Base-by-base conservation (phyloP, 2,888 invertebrate species). In the Rhabditoides inermis region DNA sequence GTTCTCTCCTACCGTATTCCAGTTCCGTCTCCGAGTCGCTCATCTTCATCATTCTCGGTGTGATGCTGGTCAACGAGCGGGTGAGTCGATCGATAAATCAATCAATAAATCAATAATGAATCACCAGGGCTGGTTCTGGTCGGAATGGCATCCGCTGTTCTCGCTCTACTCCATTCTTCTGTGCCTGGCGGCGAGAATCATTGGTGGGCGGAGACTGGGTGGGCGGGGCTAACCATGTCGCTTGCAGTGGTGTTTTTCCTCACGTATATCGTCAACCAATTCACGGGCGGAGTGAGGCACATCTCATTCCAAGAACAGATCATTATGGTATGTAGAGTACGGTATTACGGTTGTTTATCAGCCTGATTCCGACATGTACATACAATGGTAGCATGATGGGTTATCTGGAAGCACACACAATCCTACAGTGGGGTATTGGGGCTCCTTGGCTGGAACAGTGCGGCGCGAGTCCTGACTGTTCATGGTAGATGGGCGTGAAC, bases 11-110 rank as follows among this genome's bases (percentile, higher is more conserved):
- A 35, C 6, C 26, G 4, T 36, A 39, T 52, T 68, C 53, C 45
- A 82, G 82, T 60, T 77, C 80, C 10, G 78, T 81, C 10, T 77
- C 78, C 58, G 83, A 83, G 64, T 79, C 80, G 23, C 77, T 83
- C 40, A 83, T 83, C 53, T 83, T 83, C 76, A 76, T 83, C 58
- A 82, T 82, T 63, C 77, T 83, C 48, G 83, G 83, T 2, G 77
- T 82, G 60, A 78, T 80, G 53, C 65, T 82, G 37, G 78, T 82
- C 20, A 77, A 78, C 49, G 63, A 64, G 18, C 53, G 60, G n/a
- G 78, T n/a, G n/a, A n/a, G n/a, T n/a, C n/a, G n/a, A n/a, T n/a
- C n/a, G n/a, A n/a, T n/a, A n/a, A n/a, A n/a, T n/a, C n/a, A n/a
- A n/a, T n/a, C n/a, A n/a, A n/a, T n/a, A n/a, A n/a, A n/a, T n/a